A percentile compares a stretch with the other conserved stretches of the same genome.
These are phyloP conservation scores for Julus scanicus DNA, from an alignment of 2,888 invertebrate species.

Conservation along the genomic window DNA sequence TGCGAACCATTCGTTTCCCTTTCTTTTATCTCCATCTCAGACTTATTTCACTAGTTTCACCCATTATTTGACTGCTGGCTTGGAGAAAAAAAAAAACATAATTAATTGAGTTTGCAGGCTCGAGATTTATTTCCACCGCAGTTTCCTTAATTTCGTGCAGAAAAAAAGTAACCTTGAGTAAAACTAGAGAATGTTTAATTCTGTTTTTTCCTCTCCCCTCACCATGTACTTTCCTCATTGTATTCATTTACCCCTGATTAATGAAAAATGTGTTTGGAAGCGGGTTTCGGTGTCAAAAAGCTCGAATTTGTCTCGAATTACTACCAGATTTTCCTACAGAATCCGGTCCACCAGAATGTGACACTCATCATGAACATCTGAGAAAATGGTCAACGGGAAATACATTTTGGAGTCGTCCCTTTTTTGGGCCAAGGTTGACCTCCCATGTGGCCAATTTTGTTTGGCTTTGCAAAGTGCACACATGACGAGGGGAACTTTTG, in stretches of 20 bases:
- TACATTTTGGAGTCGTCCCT: background rate
- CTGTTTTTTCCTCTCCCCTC: background rate
- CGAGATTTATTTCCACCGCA: constrained; percentile 15
- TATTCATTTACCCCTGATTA: constrained; percentile 30
- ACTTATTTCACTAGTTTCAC: constrained; percentile 5
- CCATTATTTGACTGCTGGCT: background rate
- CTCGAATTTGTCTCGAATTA: constrained; percentile 7
- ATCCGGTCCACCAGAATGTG: constrained; percentile 6
- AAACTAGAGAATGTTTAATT: background rate
- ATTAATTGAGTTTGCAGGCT: background rate
- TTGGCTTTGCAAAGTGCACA: background rate
- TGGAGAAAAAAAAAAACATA: background rate
- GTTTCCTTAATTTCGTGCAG: background rate
- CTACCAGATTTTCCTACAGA: background rate
- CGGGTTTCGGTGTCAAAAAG: constrained; percentile 8
- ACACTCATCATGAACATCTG: constrained; percentile 6
- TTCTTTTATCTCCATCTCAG: constrained; percentile 27
- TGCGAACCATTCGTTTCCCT: constrained; percentile 4
- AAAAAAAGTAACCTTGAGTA: background rate
- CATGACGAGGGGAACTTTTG: background rate
- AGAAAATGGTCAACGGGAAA: constrained; percentile 36
- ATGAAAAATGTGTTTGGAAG: background rate
- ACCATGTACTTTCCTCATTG: background rate
- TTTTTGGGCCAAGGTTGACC: constrained; percentile 36
- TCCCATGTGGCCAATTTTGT: background rate